Percentiles rank a stretch among this genome's conserved stretches.
phyloP scores from a whole-genome alignment of 2,888 invertebrate genomes.

The Octonoba sinensis region DNA sequence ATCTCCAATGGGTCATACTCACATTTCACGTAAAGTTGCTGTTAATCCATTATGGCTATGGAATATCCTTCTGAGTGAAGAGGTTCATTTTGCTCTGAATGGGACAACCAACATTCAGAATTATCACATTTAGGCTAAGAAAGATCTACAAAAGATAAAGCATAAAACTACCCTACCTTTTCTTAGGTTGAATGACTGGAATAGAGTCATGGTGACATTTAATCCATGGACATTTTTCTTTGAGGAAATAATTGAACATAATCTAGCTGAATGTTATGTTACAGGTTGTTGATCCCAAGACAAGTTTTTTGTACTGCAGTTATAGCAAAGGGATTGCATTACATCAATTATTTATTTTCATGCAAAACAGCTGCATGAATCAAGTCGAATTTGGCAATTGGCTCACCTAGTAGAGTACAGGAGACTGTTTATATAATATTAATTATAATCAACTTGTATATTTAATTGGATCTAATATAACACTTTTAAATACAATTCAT shows the following conservation, averaged over 20 bases:
- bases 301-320: not conserved
- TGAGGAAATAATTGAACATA: not conserved
- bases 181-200: not conserved
- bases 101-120: not conserved
- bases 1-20: not conserved
- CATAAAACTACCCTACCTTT: not conserved
- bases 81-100: not conserved
- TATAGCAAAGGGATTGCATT: conserved; percentile 35
- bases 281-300: not conserved
- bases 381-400: too few relatives aligned
- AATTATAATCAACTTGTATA: too few relatives aligned
- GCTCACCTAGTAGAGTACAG: too few relatives aligned
- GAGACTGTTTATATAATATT: too few relatives aligned
- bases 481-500: too few relatives aligned
- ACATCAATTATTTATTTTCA: conserved; percentile 1
- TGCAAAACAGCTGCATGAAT: too few relatives aligned
- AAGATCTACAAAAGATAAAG: not conserved
- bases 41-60: not conserved
- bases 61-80: not conserved
- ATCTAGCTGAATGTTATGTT: not conserved
- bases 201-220: not conserved
- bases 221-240: not conserved
- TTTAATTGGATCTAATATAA: too few relatives aligned
- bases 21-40: not conserved
- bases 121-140: not conserved